phyloP scores from a whole-genome alignment of 2,113 vertebrate genomes.

The Gasterosteus nipponicus region DNA sequence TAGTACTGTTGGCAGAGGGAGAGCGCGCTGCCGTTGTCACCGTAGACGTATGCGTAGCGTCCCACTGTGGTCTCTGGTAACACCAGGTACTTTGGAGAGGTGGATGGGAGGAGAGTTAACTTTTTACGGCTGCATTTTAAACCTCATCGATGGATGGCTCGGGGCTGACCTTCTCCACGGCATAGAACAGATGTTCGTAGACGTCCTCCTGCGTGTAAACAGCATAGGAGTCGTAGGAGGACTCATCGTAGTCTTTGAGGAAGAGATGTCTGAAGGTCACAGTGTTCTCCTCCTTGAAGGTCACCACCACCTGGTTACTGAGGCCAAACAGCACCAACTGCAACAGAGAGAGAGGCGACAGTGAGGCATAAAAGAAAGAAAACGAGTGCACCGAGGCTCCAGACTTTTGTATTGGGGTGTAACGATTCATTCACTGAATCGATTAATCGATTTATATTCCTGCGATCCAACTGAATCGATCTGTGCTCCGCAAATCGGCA shows the following conservation, averaged over 20 bases:
- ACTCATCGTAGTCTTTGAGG: constrained; percentile 88
- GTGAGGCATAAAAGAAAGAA: neutral
- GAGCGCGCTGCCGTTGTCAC: constrained; percentile 84
- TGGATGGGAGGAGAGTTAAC: neutral
- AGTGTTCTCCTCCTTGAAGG: constrained; percentile 95
- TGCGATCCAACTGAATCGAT: too few relatives aligned
- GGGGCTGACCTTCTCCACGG: constrained; percentile 83
- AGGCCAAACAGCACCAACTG: constrained; percentile 95
- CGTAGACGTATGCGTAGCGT: constrained; percentile 87
- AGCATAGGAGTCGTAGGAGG: constrained; percentile 77
- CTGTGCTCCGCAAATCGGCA: too few relatives aligned
- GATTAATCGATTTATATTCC: too few relatives aligned
- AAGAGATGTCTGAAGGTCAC: constrained; percentile 93
- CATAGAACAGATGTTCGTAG: constrained; percentile 84
- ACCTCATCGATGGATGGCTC: neutral
- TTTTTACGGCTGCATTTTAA: neutral
- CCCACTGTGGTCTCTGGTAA: constrained; percentile 87
- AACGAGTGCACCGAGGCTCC: neutral
- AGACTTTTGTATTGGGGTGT: neutral
- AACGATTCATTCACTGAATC: too few relatives aligned
- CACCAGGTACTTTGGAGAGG: constrained; percentile 82
- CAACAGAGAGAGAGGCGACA: neutral
- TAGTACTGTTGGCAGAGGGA: constrained; percentile 91
- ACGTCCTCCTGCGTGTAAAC: constrained; percentile 88
- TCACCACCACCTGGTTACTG: constrained; percentile 96